Conservation (phyloP, 2,113 vertebrate species). For the Raja brachyura region DNA sequence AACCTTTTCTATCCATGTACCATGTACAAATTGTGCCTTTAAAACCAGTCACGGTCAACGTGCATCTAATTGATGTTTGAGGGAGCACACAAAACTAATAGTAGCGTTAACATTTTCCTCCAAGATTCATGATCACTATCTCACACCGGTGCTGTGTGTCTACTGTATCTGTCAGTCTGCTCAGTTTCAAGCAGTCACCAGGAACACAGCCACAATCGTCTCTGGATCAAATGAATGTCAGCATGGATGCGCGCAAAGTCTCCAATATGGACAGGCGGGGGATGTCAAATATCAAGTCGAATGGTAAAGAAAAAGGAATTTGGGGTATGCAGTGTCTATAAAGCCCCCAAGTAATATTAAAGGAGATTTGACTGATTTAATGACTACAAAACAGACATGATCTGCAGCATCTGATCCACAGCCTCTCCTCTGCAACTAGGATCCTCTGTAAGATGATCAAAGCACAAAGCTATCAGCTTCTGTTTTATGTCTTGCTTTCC, state of each 20-base stretch:
- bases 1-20: no score
- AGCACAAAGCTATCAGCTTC: conserved; percentile 18
- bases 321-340: neutral
- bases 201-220: neutral
- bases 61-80: neutral
- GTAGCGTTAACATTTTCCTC: neutral
- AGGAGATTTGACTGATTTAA: neutral
- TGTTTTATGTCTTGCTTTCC: neutral
- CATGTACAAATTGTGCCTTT: neutral
- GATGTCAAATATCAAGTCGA: neutral
- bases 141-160: neutral
- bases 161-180: neutral
- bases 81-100: neutral
- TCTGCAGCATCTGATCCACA: neutral
- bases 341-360: neutral
- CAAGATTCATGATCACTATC: neutral
- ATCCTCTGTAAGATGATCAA: conserved; percentile 4
- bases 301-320: neutral
- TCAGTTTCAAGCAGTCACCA: neutral
- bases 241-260: neutral
- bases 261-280: neutral
- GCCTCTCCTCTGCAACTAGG: neutral
- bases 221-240: neutral
- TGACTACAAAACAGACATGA: neutral
- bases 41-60: neutral